A percentile compares a stretch with the other conserved stretches of the same genome.
Conservation (phyloP, 2,888 invertebrate genomes). For the Caenorhabditis afra region DNA sequence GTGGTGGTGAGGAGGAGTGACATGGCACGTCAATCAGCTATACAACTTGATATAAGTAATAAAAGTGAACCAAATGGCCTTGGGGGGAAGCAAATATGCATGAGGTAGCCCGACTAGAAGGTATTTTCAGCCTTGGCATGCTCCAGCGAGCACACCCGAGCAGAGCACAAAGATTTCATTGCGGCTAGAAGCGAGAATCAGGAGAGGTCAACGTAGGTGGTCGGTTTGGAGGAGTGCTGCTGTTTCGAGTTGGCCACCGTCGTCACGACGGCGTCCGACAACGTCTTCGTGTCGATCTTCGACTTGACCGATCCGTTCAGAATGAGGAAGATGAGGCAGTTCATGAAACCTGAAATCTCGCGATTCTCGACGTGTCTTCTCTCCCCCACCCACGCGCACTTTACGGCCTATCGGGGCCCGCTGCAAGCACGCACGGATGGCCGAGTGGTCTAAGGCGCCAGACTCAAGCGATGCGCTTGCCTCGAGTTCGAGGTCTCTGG, state of each 20-base stretch:
- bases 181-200: neutral
- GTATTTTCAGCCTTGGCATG: too few species aligned
- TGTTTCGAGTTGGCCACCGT: conserved; percentile 18
- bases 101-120: too few species aligned
- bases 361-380: too few species aligned
- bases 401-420: too few species aligned
- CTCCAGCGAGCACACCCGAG: too few species aligned
- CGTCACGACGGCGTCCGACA: conserved; percentile 23
- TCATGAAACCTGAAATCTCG: conserved; percentile 29
- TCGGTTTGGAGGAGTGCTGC: conserved; percentile 11
- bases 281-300: conserved; percentile 1
- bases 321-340: conserved; percentile 40
- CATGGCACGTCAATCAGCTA: too few species aligned
- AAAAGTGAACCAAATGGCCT: too few species aligned
- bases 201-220: conserved; percentile 19
- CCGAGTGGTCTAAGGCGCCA: conserved; percentile 82
- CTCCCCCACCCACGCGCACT: too few species aligned
- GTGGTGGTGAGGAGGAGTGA: too few species aligned
- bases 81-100: too few species aligned
- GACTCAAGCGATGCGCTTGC: conserved; percentile 80
- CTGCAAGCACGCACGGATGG: conserved; percentile 71
- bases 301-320: conserved; percentile 33
- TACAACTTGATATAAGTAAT: too few species aligned
- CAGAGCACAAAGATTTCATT: too few species aligned
- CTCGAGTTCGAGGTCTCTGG: conserved; percentile 49